A percentile compares a stretch with the other conserved stretches of the same genome.
phyloP scores from a whole-genome alignment of 1,140 invertebrate genomes.

The Drosophila lini region DNA sequence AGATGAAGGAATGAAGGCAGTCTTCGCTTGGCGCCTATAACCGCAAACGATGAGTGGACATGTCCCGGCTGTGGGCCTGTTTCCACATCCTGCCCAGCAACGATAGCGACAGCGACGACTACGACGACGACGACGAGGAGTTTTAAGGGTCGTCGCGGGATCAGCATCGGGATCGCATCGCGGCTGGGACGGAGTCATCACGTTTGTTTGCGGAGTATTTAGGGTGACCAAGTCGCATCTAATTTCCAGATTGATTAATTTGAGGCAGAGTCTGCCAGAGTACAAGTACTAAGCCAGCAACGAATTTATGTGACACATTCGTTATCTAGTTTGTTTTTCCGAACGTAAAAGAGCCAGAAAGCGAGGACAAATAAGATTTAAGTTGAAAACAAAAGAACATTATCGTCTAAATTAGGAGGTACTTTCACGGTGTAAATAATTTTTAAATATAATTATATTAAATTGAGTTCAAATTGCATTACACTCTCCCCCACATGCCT shows the following conservation, averaged over 20 bases:
- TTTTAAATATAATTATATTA: constrained; percentile 74
- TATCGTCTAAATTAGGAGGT: constrained; percentile 62
- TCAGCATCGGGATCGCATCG: not conserved
- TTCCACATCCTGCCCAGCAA: constrained; percentile 61
- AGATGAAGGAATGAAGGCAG: constrained; percentile 83
- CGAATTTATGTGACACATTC: constrained; percentile 66
- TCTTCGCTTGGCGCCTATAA: constrained; percentile 80
- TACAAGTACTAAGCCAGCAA: constrained; percentile 62
- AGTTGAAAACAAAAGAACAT: constrained; percentile 39
- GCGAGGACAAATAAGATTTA: constrained; percentile 39
- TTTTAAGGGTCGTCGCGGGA: constrained; percentile 39
- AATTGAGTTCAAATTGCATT: constrained; percentile 74
- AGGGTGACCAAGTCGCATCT: constrained; percentile 69
- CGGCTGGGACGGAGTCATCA: constrained; percentile 36
- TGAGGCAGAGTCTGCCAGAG: constrained; percentile 44
- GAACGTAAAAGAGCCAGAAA: constrained; percentile 31
- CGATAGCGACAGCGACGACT: constrained; percentile 53
- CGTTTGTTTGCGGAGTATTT: constrained; percentile 61
- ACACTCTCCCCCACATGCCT: constrained; percentile 62
- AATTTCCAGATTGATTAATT: constrained; percentile 51
- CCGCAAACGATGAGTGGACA: constrained; percentile 77
- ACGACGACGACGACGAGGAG: constrained; percentile 49
- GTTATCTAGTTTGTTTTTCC: constrained; percentile 57
- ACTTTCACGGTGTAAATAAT: constrained; percentile 74
- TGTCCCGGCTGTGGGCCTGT: constrained; percentile 60